Conservation (phyloP, 2,888 invertebrate species). For the Drosophila seclusa region DNA sequence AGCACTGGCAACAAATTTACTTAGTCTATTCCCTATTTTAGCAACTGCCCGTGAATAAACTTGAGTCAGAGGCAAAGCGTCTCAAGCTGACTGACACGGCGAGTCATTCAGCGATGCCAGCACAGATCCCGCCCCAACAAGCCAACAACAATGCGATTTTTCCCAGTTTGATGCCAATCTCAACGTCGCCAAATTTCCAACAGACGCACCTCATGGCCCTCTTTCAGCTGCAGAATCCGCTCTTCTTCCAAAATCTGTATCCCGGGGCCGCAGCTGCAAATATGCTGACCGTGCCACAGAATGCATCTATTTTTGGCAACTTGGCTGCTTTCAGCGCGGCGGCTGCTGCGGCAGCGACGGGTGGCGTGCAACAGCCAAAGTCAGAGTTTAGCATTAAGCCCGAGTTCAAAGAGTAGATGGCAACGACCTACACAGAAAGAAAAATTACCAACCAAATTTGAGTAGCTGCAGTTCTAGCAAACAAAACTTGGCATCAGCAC, state of each 20-base stretch:
- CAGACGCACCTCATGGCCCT: slow-evolving; percentile 83
- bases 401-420: slow-evolving; percentile 70
- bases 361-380: slow-evolving; percentile 65
- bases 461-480: background rate
- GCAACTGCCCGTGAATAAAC: slow-evolving; percentile 73
- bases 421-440: slow-evolving; percentile 20
- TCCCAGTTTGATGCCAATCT: slow-evolving; percentile 71
- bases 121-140: slow-evolving; percentile 12
- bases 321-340: slow-evolving; percentile 74
- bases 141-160: slow-evolving; percentile 48
- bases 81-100: slow-evolving; percentile 67
- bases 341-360: slow-evolving; percentile 74
- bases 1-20: background rate
- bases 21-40: slow-evolving; percentile 25
- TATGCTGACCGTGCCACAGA: slow-evolving; percentile 63
- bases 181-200: slow-evolving; percentile 79
- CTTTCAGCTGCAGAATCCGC: slow-evolving; percentile 83
- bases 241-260: slow-evolving; percentile 84
- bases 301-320: slow-evolving; percentile 67
- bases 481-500: background rate
- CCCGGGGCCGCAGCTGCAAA: slow-evolving; percentile 70
- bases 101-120: slow-evolving; percentile 28
- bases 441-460: background rate
- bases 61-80: slow-evolving; percentile 75
- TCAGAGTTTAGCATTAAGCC: slow-evolving; percentile 72